These are phyloP conservation scores for Odobenus rosmarus DNA, from an alignment of 2,113 vertebrate species.

Conservation along the genomic window DNA sequence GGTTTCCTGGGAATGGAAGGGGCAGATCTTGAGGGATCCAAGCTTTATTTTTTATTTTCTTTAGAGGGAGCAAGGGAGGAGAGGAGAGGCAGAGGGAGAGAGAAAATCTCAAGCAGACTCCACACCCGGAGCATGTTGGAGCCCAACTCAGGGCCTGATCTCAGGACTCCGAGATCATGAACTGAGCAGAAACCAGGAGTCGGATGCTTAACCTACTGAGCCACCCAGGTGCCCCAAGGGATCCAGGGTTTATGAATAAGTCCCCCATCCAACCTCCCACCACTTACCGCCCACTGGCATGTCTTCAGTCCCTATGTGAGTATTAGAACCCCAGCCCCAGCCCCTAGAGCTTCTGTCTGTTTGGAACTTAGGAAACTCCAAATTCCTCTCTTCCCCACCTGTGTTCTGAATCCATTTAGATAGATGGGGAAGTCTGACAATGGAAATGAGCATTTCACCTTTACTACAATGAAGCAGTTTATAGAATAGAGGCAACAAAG, in stretches of 20 bases:
- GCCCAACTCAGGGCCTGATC: not conserved
- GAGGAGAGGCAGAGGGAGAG: not conserved
- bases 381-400: not conserved
- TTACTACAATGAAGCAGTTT: not conserved
- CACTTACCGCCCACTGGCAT: not conserved
- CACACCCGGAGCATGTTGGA: not conserved
- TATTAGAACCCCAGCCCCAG: not conserved
- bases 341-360: not conserved
- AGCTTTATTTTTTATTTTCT: not conserved
- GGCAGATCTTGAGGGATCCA: not conserved
- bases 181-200: not conserved
- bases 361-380: not conserved
- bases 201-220: not conserved
- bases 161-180: not conserved
- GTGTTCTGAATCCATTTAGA: not conserved
- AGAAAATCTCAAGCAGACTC: not conserved
- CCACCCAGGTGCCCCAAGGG: not conserved
- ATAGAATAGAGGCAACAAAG: not conserved
- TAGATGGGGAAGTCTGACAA: not conserved
- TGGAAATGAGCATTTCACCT: not conserved
- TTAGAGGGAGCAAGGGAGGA: not conserved
- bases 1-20: not conserved
- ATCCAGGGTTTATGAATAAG: not conserved
- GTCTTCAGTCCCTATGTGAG: not conserved
- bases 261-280: too few relatives aligned